Percentiles rank a stretch among this genome's conserved stretches.
Evolutionary conservation across 1,140 invertebrate genomes (phyloP).

Genomic region (Cecropterus lyciades): DNA sequence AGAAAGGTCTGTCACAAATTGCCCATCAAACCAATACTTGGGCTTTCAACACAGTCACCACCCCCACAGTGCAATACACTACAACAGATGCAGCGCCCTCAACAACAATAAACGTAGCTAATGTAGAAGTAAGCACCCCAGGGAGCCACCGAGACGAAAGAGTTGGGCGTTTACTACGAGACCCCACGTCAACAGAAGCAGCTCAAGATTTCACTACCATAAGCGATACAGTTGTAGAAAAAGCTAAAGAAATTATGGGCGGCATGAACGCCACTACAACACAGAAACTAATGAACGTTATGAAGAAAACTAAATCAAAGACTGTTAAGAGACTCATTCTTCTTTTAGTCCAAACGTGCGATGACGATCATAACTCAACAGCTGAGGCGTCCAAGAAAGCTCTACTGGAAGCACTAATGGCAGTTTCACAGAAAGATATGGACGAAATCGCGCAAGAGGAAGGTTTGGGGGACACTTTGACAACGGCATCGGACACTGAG

Average conservation of each 20-base stretch:
- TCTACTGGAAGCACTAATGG: constrained; percentile 88
- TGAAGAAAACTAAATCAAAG: constrained; percentile 91
- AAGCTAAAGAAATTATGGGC: constrained; percentile 90
- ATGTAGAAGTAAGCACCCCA: constrained; percentile 53
- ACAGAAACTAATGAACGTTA: constrained; percentile 90
- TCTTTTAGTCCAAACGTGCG: constrained; percentile 90
- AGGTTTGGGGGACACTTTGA: constrained; percentile 53
- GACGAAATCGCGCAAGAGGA: constrained; percentile 78
- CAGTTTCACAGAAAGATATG: constrained; percentile 84
- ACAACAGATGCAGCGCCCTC: constrained; percentile 56
- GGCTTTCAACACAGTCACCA: constrained; percentile 47
- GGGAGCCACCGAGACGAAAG: constrained; percentile 48
- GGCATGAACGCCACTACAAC: constrained; percentile 90
- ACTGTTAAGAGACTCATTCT: constrained; percentile 90
- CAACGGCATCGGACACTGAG: constrained; percentile 56
- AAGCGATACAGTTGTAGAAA: constrained; percentile 85
- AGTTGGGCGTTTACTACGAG: constrained; percentile 61
- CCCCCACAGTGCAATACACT: constrained; percentile 42
- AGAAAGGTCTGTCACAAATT: constrained; percentile 38
- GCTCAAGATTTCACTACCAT: constrained; percentile 71
- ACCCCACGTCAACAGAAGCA: constrained; percentile 64
- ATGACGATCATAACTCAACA: constrained; percentile 88
- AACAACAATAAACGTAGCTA: constrained; percentile 49
- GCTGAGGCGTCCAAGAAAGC: constrained; percentile 86
- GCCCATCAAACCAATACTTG: constrained; percentile 46